phyloP scores from a whole-genome alignment of 2,888 invertebrate species.

The Diaphora mendica region DNA sequence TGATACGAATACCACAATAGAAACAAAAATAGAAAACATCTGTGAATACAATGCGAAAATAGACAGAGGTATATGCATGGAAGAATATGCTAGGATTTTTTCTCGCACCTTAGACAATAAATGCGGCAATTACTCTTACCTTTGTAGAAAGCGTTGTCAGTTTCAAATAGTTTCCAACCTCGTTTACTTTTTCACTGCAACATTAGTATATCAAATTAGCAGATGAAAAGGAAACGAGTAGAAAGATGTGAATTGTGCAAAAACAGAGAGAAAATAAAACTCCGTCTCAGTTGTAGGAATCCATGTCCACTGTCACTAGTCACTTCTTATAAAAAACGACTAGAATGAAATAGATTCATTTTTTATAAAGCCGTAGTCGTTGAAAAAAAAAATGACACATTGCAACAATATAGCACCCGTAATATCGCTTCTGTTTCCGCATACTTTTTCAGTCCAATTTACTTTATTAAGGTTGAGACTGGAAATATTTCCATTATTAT shows the following conservation, averaged over 20 bases:
- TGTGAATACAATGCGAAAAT: neutral
- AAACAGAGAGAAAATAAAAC: no score
- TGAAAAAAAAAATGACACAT: neutral
- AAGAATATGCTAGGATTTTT: neutral
- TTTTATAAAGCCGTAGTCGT: neutral
- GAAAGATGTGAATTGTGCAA: no score
- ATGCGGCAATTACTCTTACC: neutral
- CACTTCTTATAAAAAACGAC: neutral
- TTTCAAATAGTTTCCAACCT: neutral
- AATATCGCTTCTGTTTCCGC: slow-evolving; percentile 5
- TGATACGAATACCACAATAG: neutral
- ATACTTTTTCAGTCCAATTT: slow-evolving; percentile 10
- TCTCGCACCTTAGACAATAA: neutral
- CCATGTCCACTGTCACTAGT: neutral
- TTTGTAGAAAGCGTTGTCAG: neutral
- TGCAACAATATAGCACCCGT: neutral
- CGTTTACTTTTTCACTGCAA: neutral
- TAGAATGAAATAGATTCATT: neutral
- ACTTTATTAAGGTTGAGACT: slow-evolving; percentile 14
- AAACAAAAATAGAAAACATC: neutral
- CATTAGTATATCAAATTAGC: no score
- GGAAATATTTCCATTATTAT: slow-evolving; percentile 11
- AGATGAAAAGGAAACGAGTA: neutral
- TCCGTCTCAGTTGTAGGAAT: no score
- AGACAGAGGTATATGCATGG: neutral